Base-by-base conservation (phyloP, 2,888 invertebrate species). In the Podabrus alpinus region DNA sequence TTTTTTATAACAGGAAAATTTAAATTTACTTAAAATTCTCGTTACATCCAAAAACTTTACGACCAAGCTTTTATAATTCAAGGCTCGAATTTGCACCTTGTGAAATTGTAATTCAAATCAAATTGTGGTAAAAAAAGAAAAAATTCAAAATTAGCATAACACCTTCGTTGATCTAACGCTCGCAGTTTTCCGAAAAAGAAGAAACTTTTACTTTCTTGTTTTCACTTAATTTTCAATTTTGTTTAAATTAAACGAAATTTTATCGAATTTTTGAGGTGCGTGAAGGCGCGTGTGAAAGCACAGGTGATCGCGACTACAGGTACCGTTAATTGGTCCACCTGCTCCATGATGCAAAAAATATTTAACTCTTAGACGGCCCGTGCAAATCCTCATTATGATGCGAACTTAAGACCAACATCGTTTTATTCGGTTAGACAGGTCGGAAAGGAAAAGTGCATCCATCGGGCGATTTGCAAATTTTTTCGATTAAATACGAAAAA, bases 301-400 rank as follows among this genome's bases (percentile, higher is more conserved):
- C 86, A 86, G 86, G 86, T 86, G 86, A 86, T 86, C 81, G 83
- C 83, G 83, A 86, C 86, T 86, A 86, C 85, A 84, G 83, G 86
- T 86, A 85, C 86, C 86, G 86, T 86, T 86, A 86, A 86, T 86
- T 86, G 86, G 85, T 84, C 84, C 86, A 86, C 86, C 86, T 86
- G 86, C 82, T 79, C 73, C 66, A 78, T 72, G 75, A 45, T 79
- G 76, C 77, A 79, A 79, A 82, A 83, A 82, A 80, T 78, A 76
- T 75, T 74, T 73, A 67, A 78, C 74, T 77, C 76, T 76, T 77
- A 73, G 77, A 76, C 75, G 74, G 79, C 75, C 74, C 75, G 77
- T 74, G 79, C 78, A 78, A 77, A 76, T 74, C 77, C 45, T 45
- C 45, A 45, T 45, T 45, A 45, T 45, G 45, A 45, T 45, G 45